A percentile compares a stretch with the other conserved stretches of the same genome.
Evolutionary conservation across 2,797 vertebrate species (phyloP).

Genomic region (Antrozous pallidus): DNA sequence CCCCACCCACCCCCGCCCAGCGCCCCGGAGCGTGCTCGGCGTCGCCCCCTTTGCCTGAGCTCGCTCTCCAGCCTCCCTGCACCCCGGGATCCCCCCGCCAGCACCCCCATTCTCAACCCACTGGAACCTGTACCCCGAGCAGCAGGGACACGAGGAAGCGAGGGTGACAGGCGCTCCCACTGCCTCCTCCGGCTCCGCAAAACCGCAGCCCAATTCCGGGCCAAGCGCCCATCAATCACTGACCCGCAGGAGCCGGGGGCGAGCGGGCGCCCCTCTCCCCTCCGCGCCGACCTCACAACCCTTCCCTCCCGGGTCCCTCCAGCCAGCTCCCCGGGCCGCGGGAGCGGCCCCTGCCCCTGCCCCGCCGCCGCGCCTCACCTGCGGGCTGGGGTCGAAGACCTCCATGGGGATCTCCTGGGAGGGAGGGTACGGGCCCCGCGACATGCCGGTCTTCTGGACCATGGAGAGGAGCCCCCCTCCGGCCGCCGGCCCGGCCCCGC

Average conservation of each 20-base stretch:
- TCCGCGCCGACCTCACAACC: background rate
- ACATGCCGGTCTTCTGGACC: constrained; percentile 99
- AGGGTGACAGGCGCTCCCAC: constrained; percentile 38
- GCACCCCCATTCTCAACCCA: background rate
- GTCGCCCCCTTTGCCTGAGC: constrained; percentile 43
- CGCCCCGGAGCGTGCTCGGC: constrained; percentile 57
- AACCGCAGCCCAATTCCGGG: constrained; percentile 58
- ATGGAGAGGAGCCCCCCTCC: constrained; percentile 85
- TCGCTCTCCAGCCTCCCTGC: constrained; percentile 29
- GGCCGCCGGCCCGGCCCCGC: constrained; percentile 71
- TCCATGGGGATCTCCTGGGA: constrained; percentile 99
- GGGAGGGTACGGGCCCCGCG: constrained; percentile 96
- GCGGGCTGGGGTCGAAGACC: constrained; percentile 93
- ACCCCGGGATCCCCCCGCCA: background rate
- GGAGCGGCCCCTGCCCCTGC: background rate
- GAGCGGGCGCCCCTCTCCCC: background rate
- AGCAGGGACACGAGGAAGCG: background rate
- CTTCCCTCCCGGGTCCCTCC: background rate
- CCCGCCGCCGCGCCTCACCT: constrained; percentile 86
- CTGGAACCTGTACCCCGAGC: constrained; percentile 1
- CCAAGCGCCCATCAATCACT: constrained; percentile 57
- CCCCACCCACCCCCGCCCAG: constrained; percentile 61
- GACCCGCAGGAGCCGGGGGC: constrained; percentile 20
- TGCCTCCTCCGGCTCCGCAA: constrained; percentile 41
- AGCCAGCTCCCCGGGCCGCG: background rate